Percentiles rank a stretch among this genome's conserved stretches.
phyloP scores from a whole-genome alignment of 2,797 vertebrate species.

The Anguilla marmorata region DNA sequence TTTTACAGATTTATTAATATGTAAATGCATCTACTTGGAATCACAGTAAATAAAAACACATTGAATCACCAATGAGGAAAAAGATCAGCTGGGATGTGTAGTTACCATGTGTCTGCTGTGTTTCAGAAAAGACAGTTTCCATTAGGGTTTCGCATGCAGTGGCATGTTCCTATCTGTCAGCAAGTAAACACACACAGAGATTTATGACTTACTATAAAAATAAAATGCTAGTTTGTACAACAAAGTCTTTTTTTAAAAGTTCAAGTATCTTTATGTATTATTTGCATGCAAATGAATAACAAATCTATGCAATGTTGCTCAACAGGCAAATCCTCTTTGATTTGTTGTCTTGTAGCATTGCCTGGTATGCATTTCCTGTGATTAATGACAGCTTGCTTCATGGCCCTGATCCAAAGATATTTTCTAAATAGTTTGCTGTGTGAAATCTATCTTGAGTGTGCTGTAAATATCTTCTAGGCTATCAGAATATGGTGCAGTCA shows the following conservation, averaged over 20 bases:
- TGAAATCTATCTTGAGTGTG: not conserved
- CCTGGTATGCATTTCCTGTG: constrained; percentile 47
- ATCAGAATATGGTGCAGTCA: not conserved
- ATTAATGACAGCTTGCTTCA: constrained; percentile 30
- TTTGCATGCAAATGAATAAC: constrained; percentile 31
- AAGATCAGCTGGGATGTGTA: not conserved
- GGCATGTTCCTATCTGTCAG: not conserved
- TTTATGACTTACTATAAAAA: not conserved
- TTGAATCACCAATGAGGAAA: not conserved
- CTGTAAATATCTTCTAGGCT: not conserved
- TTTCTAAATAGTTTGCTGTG: not conserved
- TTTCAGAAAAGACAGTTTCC: not conserved
- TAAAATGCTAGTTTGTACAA: not conserved
- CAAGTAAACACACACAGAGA: not conserved
- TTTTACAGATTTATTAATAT: constrained; percentile 25
- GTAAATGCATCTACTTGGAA: not conserved
- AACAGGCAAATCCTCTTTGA: not conserved
- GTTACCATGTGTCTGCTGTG: not conserved
- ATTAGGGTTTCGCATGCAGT: not conserved
- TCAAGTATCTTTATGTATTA: not conserved
- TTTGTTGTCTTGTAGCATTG: not conserved
- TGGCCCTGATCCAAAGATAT: constrained; percentile 21
- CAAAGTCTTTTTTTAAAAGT: not conserved
- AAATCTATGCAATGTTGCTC: constrained; percentile 11
- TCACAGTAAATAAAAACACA: not conserved